Percentiles rank a stretch among this genome's conserved stretches.
These are phyloP conservation scores for Lagodon rhomboides DNA, from an alignment of 2,797 vertebrate genomes.

Conservation along the genomic window DNA sequence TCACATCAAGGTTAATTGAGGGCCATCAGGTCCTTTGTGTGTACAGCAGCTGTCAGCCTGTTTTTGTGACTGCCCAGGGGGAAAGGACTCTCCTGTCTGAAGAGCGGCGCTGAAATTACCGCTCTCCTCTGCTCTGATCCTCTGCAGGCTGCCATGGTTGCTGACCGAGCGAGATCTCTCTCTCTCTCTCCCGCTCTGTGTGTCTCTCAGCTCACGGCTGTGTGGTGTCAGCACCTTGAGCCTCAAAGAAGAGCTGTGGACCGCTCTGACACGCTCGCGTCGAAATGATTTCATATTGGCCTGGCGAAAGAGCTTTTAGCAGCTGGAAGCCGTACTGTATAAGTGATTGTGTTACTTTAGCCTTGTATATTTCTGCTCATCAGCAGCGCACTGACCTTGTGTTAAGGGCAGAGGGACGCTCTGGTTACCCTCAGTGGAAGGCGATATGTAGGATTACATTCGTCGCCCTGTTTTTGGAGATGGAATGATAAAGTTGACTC, in stretches of 20 bases:
- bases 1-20: slow-evolving; percentile 72
- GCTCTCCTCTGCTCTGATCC: slow-evolving; percentile 74
- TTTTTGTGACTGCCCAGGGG: slow-evolving; percentile 61
- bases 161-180: slow-evolving; percentile 76
- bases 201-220: slow-evolving; percentile 36
- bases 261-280: slow-evolving; percentile 56
- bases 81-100: slow-evolving; percentile 64
- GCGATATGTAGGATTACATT: slow-evolving; percentile 58
- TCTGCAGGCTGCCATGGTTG: slow-evolving; percentile 66
- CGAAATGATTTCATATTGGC: slow-evolving; percentile 61
- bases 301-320: slow-evolving; percentile 62
- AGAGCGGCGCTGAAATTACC: slow-evolving; percentile 75
- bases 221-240: slow-evolving; percentile 72
- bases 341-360: slow-evolving; percentile 71
- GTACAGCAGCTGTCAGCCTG: slow-evolving; percentile 64
- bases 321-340: slow-evolving; percentile 56
- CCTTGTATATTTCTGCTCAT: slow-evolving; percentile 63
- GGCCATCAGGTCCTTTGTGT: slow-evolving; percentile 49
- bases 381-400: slow-evolving; percentile 77
- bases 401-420: slow-evolving; percentile 66
- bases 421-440: slow-evolving; percentile 65
- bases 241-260: slow-evolving; percentile 60
- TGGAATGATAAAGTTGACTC: slow-evolving; percentile 54
- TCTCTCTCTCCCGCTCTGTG: not conserved
- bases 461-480: slow-evolving; percentile 57